Percentiles rank a stretch among this genome's conserved stretches.
Evolutionary conservation across 2,888 invertebrate species (phyloP).

Genomic region (Eupithecia exiguata): DNA sequence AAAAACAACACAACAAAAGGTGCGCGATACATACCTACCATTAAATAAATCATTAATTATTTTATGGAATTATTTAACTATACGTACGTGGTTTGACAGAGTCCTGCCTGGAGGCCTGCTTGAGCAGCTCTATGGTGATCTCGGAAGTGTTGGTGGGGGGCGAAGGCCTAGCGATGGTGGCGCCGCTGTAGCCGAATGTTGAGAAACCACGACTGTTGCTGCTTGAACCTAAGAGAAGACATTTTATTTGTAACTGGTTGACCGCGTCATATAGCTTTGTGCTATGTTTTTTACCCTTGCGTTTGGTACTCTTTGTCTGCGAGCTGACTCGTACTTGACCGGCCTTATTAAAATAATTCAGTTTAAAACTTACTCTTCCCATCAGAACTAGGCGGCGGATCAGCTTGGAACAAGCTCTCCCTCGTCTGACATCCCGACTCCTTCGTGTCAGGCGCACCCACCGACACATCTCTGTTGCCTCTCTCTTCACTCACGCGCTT

Average conservation of each 20-base stretch:
- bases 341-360: too few species aligned
- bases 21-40: too few species aligned
- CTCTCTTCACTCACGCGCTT: constrained; percentile 58
- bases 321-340: too few species aligned
- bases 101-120: constrained; percentile 66
- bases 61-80: not conserved
- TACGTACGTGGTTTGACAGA: constrained; percentile 60
- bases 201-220: constrained; percentile 77
- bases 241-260: too few species aligned
- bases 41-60: too few species aligned
- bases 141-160: constrained; percentile 73
- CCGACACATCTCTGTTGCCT: constrained; percentile 74
- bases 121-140: constrained; percentile 73
- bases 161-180: constrained; percentile 72
- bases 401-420: constrained; percentile 87
- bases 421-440: constrained; percentile 89
- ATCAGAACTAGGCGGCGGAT: constrained; percentile 73
- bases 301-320: too few species aligned
- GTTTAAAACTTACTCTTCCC: constrained; percentile 62
- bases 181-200: constrained; percentile 78
- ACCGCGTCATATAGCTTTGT: too few species aligned
- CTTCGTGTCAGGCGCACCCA: constrained; percentile 77
- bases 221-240: constrained; percentile 56
- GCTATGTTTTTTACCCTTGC: too few species aligned
- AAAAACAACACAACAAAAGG: too few species aligned